Base-by-base conservation (phyloP, 2,797 vertebrate species). In the Cyprinella venusta region DNA sequence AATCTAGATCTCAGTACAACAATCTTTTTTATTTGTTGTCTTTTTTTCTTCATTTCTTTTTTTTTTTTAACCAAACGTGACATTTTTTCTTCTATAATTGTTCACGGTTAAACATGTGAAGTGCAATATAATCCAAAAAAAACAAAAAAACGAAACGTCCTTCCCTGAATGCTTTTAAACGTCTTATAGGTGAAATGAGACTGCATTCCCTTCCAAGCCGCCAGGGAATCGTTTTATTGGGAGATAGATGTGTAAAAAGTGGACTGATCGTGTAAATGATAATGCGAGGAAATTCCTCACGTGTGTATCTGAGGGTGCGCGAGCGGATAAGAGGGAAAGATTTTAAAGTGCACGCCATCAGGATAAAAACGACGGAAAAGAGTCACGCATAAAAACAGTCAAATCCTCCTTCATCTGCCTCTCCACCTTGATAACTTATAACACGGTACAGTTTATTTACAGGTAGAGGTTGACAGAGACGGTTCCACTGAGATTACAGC, bases 261-360 rank as follows among this genome's bases (percentile, higher is more conserved):
- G 70, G 70, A 69, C 48, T 70, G 76, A 68, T 48, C 12, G 42
- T 54, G 74, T 75, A 54, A 45, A 78, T 74, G 42, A 82, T 24
- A 54, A 40, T 38, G 61, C 36, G 18, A 82, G 59, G 24, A 78
- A 71, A 70, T 10, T 74, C 68, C 82, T 84, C 68, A 71, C 79
- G 16, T 84, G 82, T 76, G 80, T 83, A 63, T 69, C 24, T 76
- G 80, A 69, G 68, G 52, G 77, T 76, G 67, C 67, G 40, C 19
- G 84, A 76, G 30, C 26, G 80, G 82, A 76, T 9, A 76, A 63
- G 69, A 56, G 81, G 86, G 87, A 84, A 50, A 80, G 91, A 85
- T 82, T 87, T 90, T 95, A 95, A 95, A 95, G 94, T 94, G 93
- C 92, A 82, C 91, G 93, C 93, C 90, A 88, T 92, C 90, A 89